A percentile compares a stretch with the other conserved stretches of the same genome.
phyloP scores from a whole-genome alignment of 2,113 vertebrate species.

The Laterallus jamaicensis region DNA sequence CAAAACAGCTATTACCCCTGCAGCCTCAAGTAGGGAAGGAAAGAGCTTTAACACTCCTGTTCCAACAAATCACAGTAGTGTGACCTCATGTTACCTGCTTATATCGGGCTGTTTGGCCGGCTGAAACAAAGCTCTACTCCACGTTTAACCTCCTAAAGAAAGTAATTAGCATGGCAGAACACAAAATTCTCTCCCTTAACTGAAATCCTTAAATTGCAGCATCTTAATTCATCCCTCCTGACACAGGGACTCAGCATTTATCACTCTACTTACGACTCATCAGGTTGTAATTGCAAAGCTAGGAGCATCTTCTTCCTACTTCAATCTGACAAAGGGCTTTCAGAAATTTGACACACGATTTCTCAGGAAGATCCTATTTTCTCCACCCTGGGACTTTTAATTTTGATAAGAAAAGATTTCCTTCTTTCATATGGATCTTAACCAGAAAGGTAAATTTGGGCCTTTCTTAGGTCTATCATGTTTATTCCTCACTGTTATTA shows the following conservation, averaged over 20 bases:
- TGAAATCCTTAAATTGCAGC: neutral
- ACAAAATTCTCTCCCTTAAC: neutral
- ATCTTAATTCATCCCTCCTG: neutral
- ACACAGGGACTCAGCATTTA: neutral
- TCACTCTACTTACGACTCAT: neutral
- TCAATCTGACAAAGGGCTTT: neutral
- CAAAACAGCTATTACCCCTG: neutral
- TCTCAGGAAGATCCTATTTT: neutral
- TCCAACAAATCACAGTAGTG: neutral
- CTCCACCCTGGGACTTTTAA: neutral
- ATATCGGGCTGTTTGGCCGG: neutral
- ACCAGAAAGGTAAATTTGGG: neutral
- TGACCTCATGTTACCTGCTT: neutral
- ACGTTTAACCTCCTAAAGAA: neutral
- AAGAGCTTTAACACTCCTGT: neutral
- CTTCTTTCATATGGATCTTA: neutral
- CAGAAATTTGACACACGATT: neutral
- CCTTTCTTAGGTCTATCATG: neutral
- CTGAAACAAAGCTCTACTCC: neutral
- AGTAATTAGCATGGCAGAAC: neutral
- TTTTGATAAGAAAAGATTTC: neutral
- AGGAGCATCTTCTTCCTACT: neutral
- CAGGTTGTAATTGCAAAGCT: neutral
- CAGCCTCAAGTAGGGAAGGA: neutral
- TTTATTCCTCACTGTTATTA: neutral